A percentile compares a stretch with the other conserved stretches of the same genome.
Conservation (phyloP, 2,888 invertebrate genomes). For the Scaptomyza cyrtandrae region DNA sequence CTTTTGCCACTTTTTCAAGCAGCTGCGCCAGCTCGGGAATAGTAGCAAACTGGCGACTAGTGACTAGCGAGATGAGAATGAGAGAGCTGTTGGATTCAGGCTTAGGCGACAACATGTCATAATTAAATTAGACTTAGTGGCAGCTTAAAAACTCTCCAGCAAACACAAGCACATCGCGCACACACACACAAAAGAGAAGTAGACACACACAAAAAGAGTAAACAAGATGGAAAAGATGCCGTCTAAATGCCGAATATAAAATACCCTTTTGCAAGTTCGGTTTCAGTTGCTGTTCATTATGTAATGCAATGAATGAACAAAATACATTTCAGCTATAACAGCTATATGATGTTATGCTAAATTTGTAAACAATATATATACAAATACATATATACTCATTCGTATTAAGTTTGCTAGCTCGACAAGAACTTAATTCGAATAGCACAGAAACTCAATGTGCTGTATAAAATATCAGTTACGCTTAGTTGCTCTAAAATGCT, state of each 20-base stretch:
- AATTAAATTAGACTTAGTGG: slow-evolving; percentile 79
- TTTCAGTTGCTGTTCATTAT: not conserved
- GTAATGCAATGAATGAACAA: too few species aligned
- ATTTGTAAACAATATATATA: too few species aligned
- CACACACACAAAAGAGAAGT: slow-evolving; percentile 17
- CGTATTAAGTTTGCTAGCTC: not conserved
- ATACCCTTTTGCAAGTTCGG: slow-evolving; percentile 11
- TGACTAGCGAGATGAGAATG: not conserved
- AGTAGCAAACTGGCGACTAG: slow-evolving; percentile 2
- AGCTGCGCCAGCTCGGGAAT: slow-evolving; percentile 20
- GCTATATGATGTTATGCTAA: not conserved
- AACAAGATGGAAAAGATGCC: not conserved
- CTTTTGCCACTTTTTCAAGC: slow-evolving; percentile 23
- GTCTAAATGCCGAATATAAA: not conserved
- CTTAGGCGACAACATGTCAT: slow-evolving; percentile 73
- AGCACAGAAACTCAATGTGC: too few species aligned
- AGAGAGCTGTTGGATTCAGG: slow-evolving; percentile 8
- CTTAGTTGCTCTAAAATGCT: not conserved
- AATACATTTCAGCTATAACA: not conserved
- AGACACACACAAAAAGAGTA: slow-evolving; percentile 17
- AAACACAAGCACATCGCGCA: slow-evolving; percentile 55
- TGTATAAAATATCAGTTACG: too few species aligned
- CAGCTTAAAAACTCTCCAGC: slow-evolving; percentile 72
- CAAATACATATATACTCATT: not conserved
- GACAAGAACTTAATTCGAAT: too few species aligned